Evolutionary conservation across 1,140 invertebrate species (phyloP).

Genomic region (Lithobius niger): DNA sequence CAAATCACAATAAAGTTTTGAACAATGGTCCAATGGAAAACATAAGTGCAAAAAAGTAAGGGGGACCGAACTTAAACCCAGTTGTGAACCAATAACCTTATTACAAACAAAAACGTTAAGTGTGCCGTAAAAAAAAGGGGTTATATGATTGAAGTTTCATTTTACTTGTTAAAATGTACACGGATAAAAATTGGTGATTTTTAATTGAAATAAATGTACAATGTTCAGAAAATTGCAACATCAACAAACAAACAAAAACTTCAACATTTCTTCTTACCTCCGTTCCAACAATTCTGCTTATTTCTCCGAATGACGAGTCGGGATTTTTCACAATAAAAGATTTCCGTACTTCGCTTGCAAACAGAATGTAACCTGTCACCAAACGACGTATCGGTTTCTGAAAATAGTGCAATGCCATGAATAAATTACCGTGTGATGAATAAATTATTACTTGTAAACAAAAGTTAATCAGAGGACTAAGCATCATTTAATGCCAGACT

Average conservation of each 20-base stretch:
- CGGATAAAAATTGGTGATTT: conserved; percentile 5
- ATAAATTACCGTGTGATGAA: background rate
- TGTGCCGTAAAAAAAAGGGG: too few relatives aligned
- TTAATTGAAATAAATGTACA: conserved; percentile 1
- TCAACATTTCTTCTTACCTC: conserved; percentile 42
- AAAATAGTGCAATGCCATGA: conserved; percentile 6
- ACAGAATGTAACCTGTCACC: conserved; percentile 95
- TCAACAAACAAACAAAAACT: background rate
- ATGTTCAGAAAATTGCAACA: background rate
- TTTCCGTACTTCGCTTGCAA: conserved; percentile 90
- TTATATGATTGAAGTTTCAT: too few relatives aligned
- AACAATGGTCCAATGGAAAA: too few relatives aligned
- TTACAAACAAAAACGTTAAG: too few relatives aligned
- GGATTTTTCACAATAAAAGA: conserved; percentile 78
- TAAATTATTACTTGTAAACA: background rate
- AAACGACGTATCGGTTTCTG: conserved; percentile 31
- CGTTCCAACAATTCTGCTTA: conserved; percentile 89
- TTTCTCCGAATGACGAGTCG: conserved; percentile 89
- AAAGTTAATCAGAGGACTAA: background rate
- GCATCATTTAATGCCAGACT: too few relatives aligned
- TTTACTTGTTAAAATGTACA: too few relatives aligned
- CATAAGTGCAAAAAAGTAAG: too few relatives aligned
- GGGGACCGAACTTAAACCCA: too few relatives aligned
- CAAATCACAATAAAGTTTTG: too few relatives aligned
- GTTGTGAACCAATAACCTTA: too few relatives aligned